Conservation (phyloP, 2,797 vertebrate genomes). For the Acipenser transmontanus region DNA sequence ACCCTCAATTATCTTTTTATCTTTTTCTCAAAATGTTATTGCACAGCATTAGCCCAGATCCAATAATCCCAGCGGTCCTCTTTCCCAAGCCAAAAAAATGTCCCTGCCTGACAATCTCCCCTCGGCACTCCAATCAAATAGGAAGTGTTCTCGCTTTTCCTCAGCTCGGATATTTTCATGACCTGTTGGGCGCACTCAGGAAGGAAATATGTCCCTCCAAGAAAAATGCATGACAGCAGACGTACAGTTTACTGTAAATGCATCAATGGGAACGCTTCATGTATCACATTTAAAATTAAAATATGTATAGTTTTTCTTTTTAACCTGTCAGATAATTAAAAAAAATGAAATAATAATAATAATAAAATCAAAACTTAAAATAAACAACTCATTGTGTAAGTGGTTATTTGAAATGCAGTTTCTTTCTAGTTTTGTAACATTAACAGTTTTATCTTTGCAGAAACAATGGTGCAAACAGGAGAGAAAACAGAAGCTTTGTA, state of each 20-base stretch:
- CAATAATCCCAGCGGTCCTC: not conserved
- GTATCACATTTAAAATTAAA: not conserved
- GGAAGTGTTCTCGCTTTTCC: not conserved
- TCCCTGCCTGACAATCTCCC: constrained; percentile 17
- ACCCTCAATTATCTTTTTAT: not conserved
- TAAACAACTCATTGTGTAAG: too few species aligned
- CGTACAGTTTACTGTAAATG: constrained; percentile 18
- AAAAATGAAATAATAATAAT: constrained; percentile 29
- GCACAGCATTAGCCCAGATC: not conserved
- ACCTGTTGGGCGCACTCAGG: constrained; percentile 9
- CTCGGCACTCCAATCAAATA: not conserved
- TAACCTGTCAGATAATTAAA: constrained; percentile 46
- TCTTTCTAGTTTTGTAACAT: too few species aligned
- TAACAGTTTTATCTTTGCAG: too few species aligned
- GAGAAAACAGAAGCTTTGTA: too few species aligned
- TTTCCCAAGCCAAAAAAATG: not conserved
- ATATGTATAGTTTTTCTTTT: constrained; percentile 41
- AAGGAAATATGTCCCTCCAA: constrained; percentile 40
- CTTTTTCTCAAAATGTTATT: constrained; percentile 1
- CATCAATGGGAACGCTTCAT: constrained; percentile 45
- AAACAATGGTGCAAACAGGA: too few species aligned
- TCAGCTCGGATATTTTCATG: constrained; percentile 15
- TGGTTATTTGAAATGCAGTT: too few species aligned
- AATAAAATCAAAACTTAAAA: not conserved
- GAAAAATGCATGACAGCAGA: constrained; percentile 58